Base-by-base conservation (phyloP, 1,140 invertebrate genomes). In the Hylaeus anthracinus region DNA sequence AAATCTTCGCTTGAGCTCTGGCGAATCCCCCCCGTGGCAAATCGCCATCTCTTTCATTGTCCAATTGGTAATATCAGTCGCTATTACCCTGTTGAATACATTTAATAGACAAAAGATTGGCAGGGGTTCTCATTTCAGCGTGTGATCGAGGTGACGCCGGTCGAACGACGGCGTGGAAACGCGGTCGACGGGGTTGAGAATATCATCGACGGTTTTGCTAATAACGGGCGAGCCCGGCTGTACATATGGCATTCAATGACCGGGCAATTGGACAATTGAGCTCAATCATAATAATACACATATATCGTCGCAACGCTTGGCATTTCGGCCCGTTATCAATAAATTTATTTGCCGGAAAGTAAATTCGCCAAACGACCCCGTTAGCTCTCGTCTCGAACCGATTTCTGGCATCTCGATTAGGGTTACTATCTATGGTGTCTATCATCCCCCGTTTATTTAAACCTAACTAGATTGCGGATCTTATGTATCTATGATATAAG, bases 251-350 rank as follows among this genome's bases (percentile, higher is more conserved):
- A 93, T 92, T 93, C 92, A 93, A 91, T 89, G 92, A 93, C 89
- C 90, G 87, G 84, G 73, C 91, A 93, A 94, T 93, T 93, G 92
- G 84, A 94, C 93, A 94, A 94, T 94, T 94, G 92, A 93, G 91
- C 91, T 89, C 91, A 94, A 93, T 94, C 91, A 92, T 91, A 93
- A 93, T 92, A 92, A 90, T 90, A 71, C 63, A 66, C 53, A 66
- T 81, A 83, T 77, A 76, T 83, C 73, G 85, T 86, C 69, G 58
- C 79, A 60, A 64, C 61, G 74, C 78, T 26, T 51, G 37, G 81
- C 60, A 73, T 85, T 88, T 85, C 78, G 67, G 64, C 9, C 69
- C 60, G 72, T 82, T 73, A 55, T 65, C 60, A 70, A 73, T 78
- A 63, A 69, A 83, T 79, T 79, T 82, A 79, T 79, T 86, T 86